These are phyloP conservation scores for Gymnobelideus leadbeateri DNA, from an alignment of 2,113 vertebrate species.

Conservation along the genomic window DNA sequence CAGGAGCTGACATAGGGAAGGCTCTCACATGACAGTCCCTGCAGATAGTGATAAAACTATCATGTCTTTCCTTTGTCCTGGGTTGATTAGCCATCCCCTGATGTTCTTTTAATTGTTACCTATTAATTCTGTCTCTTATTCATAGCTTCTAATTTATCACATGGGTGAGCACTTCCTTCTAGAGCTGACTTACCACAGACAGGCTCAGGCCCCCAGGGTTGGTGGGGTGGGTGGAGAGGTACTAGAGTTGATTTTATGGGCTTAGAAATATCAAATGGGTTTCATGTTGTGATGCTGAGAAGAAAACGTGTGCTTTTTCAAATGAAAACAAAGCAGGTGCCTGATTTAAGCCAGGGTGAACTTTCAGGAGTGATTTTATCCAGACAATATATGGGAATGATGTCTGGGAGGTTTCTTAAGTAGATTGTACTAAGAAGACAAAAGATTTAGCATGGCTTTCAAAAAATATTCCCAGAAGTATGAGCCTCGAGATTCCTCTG, in stretches of 20 bases:
- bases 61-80: not conserved
- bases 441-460: not conserved
- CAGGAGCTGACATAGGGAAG: not conserved
- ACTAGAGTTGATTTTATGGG: constrained; percentile 60
- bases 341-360: constrained; percentile 28
- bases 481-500: not conserved
- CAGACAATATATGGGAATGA: not conserved
- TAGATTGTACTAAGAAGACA: not conserved
- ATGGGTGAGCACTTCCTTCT: not conserved
- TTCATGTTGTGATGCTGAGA: constrained; percentile 59
- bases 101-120: not conserved
- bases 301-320: constrained; percentile 46
- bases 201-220: not conserved
- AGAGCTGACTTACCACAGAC: not conserved
- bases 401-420: not conserved
- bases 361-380: constrained; percentile 39
- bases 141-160: not conserved
- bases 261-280: constrained; percentile 59
- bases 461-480: not conserved
- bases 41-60: not conserved
- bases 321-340: constrained; percentile 13
- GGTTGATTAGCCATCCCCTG: not conserved
- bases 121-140: not conserved
- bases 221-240: constrained; percentile 41
- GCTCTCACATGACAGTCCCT: not conserved